Base-by-base conservation (phyloP, 1,140 invertebrate genomes). In the Trinorchestia longiramus region DNA sequence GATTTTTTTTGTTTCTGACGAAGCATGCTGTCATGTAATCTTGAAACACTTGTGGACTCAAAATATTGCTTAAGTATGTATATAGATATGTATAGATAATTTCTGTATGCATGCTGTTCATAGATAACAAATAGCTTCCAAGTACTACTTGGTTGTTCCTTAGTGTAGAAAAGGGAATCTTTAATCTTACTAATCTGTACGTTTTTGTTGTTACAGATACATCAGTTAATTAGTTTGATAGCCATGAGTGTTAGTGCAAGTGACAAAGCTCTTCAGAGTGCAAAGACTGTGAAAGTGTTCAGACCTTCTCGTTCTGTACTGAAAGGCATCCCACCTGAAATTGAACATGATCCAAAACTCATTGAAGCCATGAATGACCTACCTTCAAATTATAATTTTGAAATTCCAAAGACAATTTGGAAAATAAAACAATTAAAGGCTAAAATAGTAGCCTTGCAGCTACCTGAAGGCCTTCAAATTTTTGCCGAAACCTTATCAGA, bases 381-480 rank as follows among this genome's bases (percentile, higher is more conserved):
- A 94, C 99, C 99, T 19, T 97, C 98, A 40, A 99, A 99, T 98
- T 99, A 99, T 97, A 99, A 99, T 97, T 99, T 99, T 97, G 99
- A 99, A 98, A 98, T 99, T 97, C 98, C 98, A 90, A 99, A 99
- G 97, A 99, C 99, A 0, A 98, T 99, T 97, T 99, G 99, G 99
- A 98, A 99, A 97, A 99, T 99, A 96, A 97, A 98, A 96, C 98
- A 98, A 97, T 97, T 98, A 43, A 98, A 98, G 96, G 98, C 98
- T 0, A 99, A 99, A 97, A 98, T 98, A 97, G 99, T 99, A 0
- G 99, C 99, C 1, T 97, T 99, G 28, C 99, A 99, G 97, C 98
- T 99, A 98, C 99, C 99, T 0, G 99, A 99, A 98, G 99, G 98
- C 42, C 97, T 98, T 97, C 97, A 99, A 62, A 98, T 99, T 97